Base-by-base conservation (phyloP, 2,888 invertebrate species). In the Apotomis capreana region DNA sequence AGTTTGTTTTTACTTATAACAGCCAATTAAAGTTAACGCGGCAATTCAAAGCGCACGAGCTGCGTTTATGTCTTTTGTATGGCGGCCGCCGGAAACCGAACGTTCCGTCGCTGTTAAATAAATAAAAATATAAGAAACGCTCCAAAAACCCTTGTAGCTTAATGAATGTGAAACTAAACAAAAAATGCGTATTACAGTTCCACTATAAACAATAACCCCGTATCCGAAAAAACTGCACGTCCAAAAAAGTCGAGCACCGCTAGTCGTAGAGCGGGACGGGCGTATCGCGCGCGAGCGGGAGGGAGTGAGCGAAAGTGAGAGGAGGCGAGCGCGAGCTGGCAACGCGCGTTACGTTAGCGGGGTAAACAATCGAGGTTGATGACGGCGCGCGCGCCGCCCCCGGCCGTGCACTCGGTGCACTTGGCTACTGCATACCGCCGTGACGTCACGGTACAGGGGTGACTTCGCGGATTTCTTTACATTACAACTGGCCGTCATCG, bases 211-310 rank as follows among this genome's bases (percentile, higher is more conserved):
- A 87, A 87, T 84, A 81, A 79, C 78, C 81, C 85, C 87, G 87
- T 88, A 88, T 86, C 84, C 89, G 88, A 88, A 91, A 89, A 90
- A 92, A 89, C 86, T 88, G 88, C 90, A 89, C 82, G 83, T 85
- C 89, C 91, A 90, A 93, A 92, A 92, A 93, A 91, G 87, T 90
- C 88, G 89, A 89, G 88, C 90, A 93, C 92, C 92, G 92, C 92
- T 92, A 92, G 85, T 81, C 81, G 84, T 85, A 26, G 87, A 90
- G 83, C 76, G 84, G 78, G 91, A 90, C 82, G 80, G 79, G 69
- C 52, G 74, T 81, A 84, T 78, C 60, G 74, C 73, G 84, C 77
- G 79, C 74, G 83, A 83, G 79, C 73, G 84, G 78, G 88, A 87
- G 78, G 77, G 81, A 73, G 75, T 81, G 81, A 86, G 91, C 90